These are phyloP conservation scores for Catonia carolina DNA, from an alignment of 2,888 invertebrate genomes.

Conservation along the genomic window DNA sequence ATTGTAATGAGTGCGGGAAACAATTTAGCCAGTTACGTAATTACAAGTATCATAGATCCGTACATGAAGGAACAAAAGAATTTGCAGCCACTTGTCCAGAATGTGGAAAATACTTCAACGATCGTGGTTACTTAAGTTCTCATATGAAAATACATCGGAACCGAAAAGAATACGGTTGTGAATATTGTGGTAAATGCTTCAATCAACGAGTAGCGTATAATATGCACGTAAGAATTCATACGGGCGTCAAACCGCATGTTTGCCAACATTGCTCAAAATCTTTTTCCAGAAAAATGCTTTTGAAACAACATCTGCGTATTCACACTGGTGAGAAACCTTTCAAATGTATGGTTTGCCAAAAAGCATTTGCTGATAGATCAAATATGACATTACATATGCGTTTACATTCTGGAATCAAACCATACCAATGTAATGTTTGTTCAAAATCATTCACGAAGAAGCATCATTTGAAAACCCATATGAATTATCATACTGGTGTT, in stretches of 20 bases:
- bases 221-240: constrained; percentile 79
- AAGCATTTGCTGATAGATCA: constrained; percentile 75
- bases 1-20: constrained; percentile 71
- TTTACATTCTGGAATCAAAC: constrained; percentile 74
- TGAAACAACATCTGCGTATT: constrained; percentile 75
- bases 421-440: constrained; percentile 58
- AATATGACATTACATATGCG: constrained; percentile 78
- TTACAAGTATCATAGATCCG: constrained; percentile 73
- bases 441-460: constrained; percentile 79
- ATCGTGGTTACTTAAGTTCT: constrained; percentile 74
- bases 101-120: constrained; percentile 78
- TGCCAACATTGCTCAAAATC: constrained; percentile 71
- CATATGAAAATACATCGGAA: constrained; percentile 78
- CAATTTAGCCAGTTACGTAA: constrained; percentile 76
- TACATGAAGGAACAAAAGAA: constrained; percentile 75
- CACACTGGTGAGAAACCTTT: constrained; percentile 71
- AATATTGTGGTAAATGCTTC: constrained; percentile 74
- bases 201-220: constrained; percentile 83
- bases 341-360: constrained; percentile 71
- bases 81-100: constrained; percentile 68
- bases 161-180: constrained; percentile 67
- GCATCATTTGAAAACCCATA: constrained; percentile 75
- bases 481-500: constrained; percentile 76
- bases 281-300: constrained; percentile 77
- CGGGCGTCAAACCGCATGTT: constrained; percentile 51